These are phyloP conservation scores for Pecten maximus DNA, from an alignment of 2,888 invertebrate genomes.

Conservation along the genomic window DNA sequence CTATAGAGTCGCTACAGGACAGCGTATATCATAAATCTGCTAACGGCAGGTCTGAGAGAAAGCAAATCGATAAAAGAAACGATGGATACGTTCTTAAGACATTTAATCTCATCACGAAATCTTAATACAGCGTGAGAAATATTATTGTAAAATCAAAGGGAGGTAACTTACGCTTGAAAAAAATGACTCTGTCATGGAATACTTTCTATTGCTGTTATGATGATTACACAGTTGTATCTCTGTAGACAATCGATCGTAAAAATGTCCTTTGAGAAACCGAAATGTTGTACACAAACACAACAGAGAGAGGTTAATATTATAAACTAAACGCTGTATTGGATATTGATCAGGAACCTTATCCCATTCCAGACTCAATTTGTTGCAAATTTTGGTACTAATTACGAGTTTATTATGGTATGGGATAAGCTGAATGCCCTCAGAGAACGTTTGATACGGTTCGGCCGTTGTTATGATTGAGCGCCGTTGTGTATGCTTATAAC, in stretches of 20 bases:
- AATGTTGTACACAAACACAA: not conserved
- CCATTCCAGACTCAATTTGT: not conserved
- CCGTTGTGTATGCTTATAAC: not conserved
- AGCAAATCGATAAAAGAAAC: not conserved
- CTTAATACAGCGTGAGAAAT: not conserved
- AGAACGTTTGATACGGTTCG: constrained; percentile 8
- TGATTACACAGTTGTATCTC: not conserved
- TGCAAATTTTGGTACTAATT: not conserved
- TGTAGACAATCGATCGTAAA: not conserved
- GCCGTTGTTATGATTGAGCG: not conserved
- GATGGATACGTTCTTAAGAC: not conserved
- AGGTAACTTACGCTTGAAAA: not conserved
- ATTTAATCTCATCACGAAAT: not conserved
- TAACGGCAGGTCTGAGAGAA: not conserved
- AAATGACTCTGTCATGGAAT: not conserved
- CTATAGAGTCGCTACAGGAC: not conserved
- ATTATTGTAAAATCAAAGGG: not conserved
- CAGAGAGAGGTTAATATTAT: not conserved
- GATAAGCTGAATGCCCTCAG: not conserved
- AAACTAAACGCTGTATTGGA: not conserved
- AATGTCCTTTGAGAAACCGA: not conserved
- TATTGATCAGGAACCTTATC: not conserved
- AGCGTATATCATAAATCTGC: not conserved
- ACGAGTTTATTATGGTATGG: not conserved
- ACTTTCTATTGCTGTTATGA: not conserved